Base-by-base conservation (phyloP, 2,797 vertebrate genomes). In the Clarias platycephalus region DNA sequence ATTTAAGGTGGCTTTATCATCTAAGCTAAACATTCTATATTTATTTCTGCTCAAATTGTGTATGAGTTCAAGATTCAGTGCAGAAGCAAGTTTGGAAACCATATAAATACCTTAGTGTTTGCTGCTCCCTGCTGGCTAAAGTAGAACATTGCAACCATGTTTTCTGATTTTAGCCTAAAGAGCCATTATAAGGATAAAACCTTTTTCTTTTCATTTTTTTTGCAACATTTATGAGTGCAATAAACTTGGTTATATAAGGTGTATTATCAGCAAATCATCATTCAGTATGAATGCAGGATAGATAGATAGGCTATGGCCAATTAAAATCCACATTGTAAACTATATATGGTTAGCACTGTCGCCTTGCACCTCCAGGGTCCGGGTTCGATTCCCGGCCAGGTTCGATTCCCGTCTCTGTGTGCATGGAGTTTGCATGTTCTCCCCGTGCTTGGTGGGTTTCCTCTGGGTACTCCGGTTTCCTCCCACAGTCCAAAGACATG, bases 71-170 rank as follows among this genome's bases (percentile, higher is more conserved):
- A 75, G 60, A 55, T 77, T 28, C 31, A 31, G 13, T n/a, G 9
- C 72, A 57, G 18, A 67, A 49, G 20, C 8, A 70, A 37, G 20
- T 4, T 24, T 22, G 20, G 5, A 57, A 62, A 10, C 2, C 13
- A 49, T 26, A 3, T 64, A 20, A 34, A 79, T 88, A 26, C 4
- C 58, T 82, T 83, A 22, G 83, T 64, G 57, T 87, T 85, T 90
- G 89, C 86, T 86, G 74, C 68, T 79, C 86, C 66, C 89, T 86
- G 60, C 81, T 82, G 89, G 74, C 55, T 60, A 4, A 22, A 58
- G 0, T 28, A 34, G 5, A 80, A 44, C 49, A 74, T 31, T 26
- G 34, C 74, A 49, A 28, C 10, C 8, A 2, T 55, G 0, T 18
- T n/a, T 66, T 76, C n/a, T 53, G 80, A 76, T 34, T 76, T 58